A percentile compares a stretch with the other conserved stretches of the same genome.
These are phyloP conservation scores for Forficula auricularia DNA, from an alignment of 1,140 invertebrate species.

Conservation along the genomic window DNA sequence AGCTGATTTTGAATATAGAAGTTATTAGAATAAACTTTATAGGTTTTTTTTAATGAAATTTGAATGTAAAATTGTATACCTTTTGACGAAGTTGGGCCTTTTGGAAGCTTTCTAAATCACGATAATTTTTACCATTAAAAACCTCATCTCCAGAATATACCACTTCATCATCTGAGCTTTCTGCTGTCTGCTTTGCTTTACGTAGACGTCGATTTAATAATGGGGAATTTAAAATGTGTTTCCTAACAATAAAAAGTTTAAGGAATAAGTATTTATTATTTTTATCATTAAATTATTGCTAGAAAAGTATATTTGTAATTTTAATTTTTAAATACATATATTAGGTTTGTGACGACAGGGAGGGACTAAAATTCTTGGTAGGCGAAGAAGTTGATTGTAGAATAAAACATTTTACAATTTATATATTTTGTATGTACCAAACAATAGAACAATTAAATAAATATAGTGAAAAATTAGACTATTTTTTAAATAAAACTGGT, in stretches of 20 bases:
- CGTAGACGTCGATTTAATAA: conserved; percentile 52
- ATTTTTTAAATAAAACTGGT: no score
- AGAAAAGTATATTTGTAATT: no score
- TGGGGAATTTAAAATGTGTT: conserved; percentile 60
- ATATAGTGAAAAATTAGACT: no score
- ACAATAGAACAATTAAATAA: no score
- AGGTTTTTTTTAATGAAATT: background rate
- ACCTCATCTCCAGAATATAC: conserved; percentile 42
- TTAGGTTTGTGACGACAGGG: no score
- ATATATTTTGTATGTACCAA: no score
- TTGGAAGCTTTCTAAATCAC: conserved; percentile 83
- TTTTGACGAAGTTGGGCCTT: conserved; percentile 86
- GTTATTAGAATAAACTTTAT: background rate
- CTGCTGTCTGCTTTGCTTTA: conserved; percentile 46
- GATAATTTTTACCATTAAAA: conserved; percentile 51
- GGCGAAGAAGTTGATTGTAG: no score
- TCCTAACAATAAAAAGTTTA: conserved; percentile 1
- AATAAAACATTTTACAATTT: no score
- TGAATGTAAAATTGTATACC: conserved; percentile 30
- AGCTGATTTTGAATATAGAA: conserved; percentile 26
- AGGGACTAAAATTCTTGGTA: no score
- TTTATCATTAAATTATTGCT: no score
- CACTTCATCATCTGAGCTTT: conserved; percentile 75
- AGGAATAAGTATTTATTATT: no score
- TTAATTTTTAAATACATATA: no score